Evolutionary conservation across 2,888 invertebrate species (phyloP).

Genomic region (Belgica antarctica): DNA sequence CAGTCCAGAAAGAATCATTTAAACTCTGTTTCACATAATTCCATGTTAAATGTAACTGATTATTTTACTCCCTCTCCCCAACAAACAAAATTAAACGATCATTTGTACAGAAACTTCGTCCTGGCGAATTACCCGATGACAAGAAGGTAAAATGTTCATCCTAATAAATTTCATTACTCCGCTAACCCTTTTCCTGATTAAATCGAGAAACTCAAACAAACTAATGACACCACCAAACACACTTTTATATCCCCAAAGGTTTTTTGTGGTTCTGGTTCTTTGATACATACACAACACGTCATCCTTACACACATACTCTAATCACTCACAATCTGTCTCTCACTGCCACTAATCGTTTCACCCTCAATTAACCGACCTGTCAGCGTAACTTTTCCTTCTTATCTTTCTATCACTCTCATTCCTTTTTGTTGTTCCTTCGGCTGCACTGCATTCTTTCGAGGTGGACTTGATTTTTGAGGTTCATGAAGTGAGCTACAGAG

Average conservation of each 20-base stretch:
- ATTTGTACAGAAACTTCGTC: constrained; percentile 70
- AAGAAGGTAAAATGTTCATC: constrained; percentile 74
- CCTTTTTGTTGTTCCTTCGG: no score
- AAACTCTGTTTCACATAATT: no score
- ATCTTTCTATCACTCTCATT: not conserved
- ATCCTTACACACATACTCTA: not conserved
- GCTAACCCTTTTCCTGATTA: constrained; percentile 30
- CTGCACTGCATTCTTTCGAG: no score
- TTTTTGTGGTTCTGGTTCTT: constrained; percentile 8
- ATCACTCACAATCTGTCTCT: not conserved
- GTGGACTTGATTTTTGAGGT: constrained; percentile 3
- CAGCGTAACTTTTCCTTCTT: not conserved
- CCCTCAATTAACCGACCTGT: no score
- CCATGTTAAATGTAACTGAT: constrained; percentile 6
- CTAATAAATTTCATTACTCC: constrained; percentile 22
- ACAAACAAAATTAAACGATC: no score
- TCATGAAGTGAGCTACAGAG: not conserved
- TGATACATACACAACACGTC: constrained; percentile 20
- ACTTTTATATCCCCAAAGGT: not conserved
- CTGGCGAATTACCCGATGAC: constrained; percentile 90
- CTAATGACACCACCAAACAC: constrained; percentile 4
- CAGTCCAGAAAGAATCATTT: not conserved
- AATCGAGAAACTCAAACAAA: not conserved
- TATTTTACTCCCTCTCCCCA: constrained; percentile 24
- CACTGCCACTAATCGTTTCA: not conserved